Conservation (phyloP, 2,113 vertebrate genomes). For the Ptychochromis oligacanthus region DNA sequence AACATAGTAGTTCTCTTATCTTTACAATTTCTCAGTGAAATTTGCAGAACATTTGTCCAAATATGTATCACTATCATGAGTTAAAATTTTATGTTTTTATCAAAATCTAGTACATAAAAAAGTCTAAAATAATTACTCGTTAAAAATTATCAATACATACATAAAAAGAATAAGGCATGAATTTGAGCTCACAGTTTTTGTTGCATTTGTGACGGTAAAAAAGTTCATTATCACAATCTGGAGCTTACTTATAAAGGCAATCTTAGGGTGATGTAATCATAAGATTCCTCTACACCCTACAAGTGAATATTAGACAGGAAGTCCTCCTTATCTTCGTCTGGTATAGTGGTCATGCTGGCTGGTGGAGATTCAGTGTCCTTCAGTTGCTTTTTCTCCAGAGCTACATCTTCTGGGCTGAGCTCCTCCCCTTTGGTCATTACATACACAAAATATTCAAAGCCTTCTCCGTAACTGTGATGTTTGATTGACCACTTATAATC, state of each 20-base stretch:
- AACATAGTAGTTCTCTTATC: background rate
- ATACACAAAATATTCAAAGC: conserved; percentile 90
- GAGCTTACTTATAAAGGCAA: background rate
- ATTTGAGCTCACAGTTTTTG: background rate
- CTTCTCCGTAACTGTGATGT: conserved; percentile 81
- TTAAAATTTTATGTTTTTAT: background rate
- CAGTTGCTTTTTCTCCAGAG: conserved; percentile 76
- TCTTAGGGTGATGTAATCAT: background rate
- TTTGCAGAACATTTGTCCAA: background rate
- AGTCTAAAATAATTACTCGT: background rate
- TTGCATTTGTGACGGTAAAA: background rate
- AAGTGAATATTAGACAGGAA: conserved; percentile 85
- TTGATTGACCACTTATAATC: conserved; percentile 87
- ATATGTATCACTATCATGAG: background rate
- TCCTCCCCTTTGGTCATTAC: conserved; percentile 87
- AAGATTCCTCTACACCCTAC: conserved; percentile 41
- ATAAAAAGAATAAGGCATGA: background rate
- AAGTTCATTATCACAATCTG: background rate
- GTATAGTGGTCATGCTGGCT: background rate
- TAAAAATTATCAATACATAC: background rate
- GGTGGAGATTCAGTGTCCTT: conserved; percentile 20
- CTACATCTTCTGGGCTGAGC: conserved; percentile 79
- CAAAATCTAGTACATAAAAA: background rate
- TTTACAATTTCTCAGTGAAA: background rate
- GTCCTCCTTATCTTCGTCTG: conserved; percentile 80